These are phyloP conservation scores for Ectropis crepuscularia DNA, from an alignment of 2,888 invertebrate genomes.

Conservation along the genomic window DNA sequence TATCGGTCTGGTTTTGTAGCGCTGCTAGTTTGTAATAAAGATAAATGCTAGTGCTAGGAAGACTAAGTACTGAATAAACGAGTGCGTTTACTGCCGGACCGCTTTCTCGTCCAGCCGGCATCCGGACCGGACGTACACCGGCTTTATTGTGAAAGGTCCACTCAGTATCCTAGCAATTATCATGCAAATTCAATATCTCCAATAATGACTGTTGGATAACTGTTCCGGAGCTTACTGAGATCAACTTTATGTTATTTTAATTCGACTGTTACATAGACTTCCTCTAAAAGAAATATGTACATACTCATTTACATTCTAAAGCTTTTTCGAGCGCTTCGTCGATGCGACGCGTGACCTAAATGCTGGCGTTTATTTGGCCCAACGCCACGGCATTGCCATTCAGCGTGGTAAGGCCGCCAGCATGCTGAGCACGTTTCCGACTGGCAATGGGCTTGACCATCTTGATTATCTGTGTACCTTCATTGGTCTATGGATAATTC, in stretches of 20 bases:
- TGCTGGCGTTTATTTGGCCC: no score
- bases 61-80: neutral
- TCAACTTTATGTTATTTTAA: conserved; percentile 7
- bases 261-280: neutral
- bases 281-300: neutral
- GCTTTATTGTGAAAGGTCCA: conserved; percentile 46
- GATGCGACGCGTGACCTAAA: no score
- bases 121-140: conserved; percentile 39
- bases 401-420: no score
- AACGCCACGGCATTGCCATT: no score
- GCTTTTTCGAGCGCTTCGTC: no score
- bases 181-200: conserved; percentile 47
- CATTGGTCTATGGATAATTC: no score
- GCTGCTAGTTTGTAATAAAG: no score
- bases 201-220: conserved; percentile 25
- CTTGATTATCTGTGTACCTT: no score
- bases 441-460: no score
- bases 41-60: neutral
- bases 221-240: conserved; percentile 22
- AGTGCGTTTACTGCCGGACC: conserved; percentile 3
- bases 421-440: no score
- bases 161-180: conserved; percentile 46
- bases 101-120: conserved; percentile 49
- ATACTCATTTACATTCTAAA: no score
- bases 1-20: no score